phyloP scores from a whole-genome alignment of 2,113 vertebrate species.

The Salvelinus fontinalis region DNA sequence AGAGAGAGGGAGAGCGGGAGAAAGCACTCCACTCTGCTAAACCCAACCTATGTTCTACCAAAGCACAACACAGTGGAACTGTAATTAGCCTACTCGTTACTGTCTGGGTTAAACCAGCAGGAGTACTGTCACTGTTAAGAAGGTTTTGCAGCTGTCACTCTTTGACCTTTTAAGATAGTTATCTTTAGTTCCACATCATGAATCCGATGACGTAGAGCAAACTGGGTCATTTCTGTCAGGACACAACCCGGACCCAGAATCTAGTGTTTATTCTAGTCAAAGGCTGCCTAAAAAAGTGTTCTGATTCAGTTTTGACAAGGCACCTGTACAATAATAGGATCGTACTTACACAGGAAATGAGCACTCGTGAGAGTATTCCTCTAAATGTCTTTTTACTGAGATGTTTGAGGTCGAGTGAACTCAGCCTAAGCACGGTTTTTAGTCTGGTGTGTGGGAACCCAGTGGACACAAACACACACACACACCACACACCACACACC shows the following conservation, averaged over 20 bases:
- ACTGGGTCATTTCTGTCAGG: constrained; percentile 31
- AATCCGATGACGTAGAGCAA: background rate
- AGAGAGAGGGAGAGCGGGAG: background rate
- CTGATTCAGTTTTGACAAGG: background rate
- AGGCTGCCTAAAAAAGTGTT: background rate
- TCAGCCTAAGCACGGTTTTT: background rate
- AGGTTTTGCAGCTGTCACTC: background rate
- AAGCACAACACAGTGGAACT: background rate
- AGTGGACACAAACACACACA: background rate
- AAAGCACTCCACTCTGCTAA: background rate
- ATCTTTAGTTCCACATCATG: background rate
- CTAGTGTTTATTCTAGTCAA: constrained; percentile 4
- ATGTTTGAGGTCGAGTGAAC: constrained; percentile 5
- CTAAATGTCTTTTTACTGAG: background rate
- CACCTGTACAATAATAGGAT: constrained; percentile 36
- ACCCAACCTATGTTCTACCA: background rate
- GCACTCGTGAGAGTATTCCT: constrained; percentile 17
- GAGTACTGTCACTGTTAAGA: background rate
- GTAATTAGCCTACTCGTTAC: background rate
- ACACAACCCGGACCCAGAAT: background rate
- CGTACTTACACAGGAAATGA: constrained; percentile 45
- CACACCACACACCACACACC: no score
- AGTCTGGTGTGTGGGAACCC: background rate
- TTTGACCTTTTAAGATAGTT: background rate
- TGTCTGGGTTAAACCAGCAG: background rate